Base-by-base conservation (phyloP, 2,113 vertebrate species). In the Prietella phreatophila region DNA sequence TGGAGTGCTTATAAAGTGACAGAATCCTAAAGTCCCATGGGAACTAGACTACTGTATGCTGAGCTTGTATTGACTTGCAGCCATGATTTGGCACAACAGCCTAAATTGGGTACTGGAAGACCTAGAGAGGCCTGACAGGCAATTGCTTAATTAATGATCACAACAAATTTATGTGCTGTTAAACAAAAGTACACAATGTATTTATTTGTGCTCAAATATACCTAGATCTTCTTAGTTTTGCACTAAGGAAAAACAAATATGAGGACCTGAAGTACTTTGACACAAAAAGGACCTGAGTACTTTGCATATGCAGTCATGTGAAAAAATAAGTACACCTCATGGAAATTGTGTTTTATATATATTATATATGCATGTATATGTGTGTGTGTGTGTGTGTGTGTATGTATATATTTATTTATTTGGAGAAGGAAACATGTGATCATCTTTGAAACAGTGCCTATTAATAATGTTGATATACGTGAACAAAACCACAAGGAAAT, bases 11-110 rank as follows among this genome's bases (percentile, higher is more conserved):
- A 25, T 83, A 83, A 65, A 80, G 63, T 88, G 84, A 88, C 63
- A 87, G 55, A 85, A 85, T 80, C 87, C 84, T 67, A 17, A 81
- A 73, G 87, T 27, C 63, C 81, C 88, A 86, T 91, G 89, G 88
- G 88, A 89, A 91, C 88, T 82, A 79, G 86, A 55, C 89, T 89
- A 76, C 75, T 84, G 85, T 85, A 85, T 85, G 86, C 89, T 84
- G 89, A 75, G 75, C 83, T 84, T 86, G 71, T 84, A 80, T 90
- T 39, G 50, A 73, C 87, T 80, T 50, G 75, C 65, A 84, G 84
- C 53, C 63, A 36, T 19, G 67, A 30, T 86, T 86, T 90, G 89
- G 87, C 87, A 86, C 87, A 88, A 55, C 53, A 20, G n/a, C 39
- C 39, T 81, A 84, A 88, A 63, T 81, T 86, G 56, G 61, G 67